These are phyloP conservation scores for Suncus etruscus DNA, from an alignment of 2,113 vertebrate species.

Conservation along the genomic window DNA sequence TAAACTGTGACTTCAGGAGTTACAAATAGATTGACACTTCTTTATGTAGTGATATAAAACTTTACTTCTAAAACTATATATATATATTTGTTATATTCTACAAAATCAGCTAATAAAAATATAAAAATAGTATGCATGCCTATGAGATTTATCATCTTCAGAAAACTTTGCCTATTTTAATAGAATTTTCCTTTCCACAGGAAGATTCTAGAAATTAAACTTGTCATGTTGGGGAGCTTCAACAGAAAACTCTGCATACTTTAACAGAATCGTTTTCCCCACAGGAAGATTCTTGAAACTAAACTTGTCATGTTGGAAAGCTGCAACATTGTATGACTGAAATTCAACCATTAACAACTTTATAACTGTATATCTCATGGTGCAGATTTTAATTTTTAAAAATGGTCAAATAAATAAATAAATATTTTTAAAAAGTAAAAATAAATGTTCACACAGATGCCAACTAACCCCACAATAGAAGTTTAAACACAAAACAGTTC, in stretches of 20 bases:
- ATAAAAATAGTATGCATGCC: not conserved
- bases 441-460: slow-evolving; percentile 41
- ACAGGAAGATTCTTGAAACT: too few relatives aligned
- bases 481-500: slow-evolving; percentile 63
- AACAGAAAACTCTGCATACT: too few relatives aligned
- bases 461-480: slow-evolving; percentile 50
- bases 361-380: too few relatives aligned
- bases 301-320: too few relatives aligned
- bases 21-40: slow-evolving; percentile 21
- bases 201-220: slow-evolving; percentile 48
- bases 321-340: too few relatives aligned
- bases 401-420: too few relatives aligned
- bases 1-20: not conserved
- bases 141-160: not conserved
- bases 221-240: not conserved
- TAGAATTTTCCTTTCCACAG: not conserved
- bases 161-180: slow-evolving; percentile 33
- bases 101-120: not conserved
- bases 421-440: slow-evolving; percentile 39
- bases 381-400: too few relatives aligned
- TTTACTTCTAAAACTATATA: not conserved
- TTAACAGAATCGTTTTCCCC: too few relatives aligned
- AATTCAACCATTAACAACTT: too few relatives aligned
- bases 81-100: not conserved
- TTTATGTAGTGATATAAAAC: slow-evolving; percentile 23